Conservation (phyloP, 2,797 vertebrate genomes). For the Bovichtus variegatus region DNA sequence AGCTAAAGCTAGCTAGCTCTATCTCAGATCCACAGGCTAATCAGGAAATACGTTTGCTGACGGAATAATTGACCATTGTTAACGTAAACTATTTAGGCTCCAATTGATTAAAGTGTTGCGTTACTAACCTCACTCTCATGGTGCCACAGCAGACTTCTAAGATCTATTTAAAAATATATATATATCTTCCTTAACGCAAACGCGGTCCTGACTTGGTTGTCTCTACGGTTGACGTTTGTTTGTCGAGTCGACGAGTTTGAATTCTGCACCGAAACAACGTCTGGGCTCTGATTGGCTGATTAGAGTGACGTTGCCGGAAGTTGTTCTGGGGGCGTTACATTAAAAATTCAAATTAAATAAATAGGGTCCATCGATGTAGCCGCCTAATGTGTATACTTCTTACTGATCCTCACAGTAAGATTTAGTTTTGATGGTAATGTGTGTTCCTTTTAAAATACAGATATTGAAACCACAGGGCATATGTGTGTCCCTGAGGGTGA, state of each 20-base stretch:
- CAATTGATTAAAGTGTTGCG: background rate
- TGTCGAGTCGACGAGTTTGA: conserved; percentile 57
- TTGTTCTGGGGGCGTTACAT: background rate
- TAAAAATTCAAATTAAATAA: too few relatives aligned
- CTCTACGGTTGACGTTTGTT: conserved; percentile 9
- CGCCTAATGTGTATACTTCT: too few relatives aligned
- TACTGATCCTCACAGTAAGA: too few relatives aligned
- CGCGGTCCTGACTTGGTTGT: background rate
- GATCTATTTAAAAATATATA: background rate
- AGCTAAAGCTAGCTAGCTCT: conserved; percentile 15
- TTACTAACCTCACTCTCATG: conserved; percentile 85
- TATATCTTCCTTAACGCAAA: background rate
- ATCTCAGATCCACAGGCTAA: conserved; percentile 10
- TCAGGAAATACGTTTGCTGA: background rate
- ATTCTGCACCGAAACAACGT: conserved; percentile 58
- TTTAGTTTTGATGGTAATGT: background rate
- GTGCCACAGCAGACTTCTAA: conserved; percentile 23
- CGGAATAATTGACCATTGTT: background rate
- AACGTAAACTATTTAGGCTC: background rate
- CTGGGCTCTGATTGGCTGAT: conserved; percentile 63
- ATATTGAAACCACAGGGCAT: background rate
- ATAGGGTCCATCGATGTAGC: too few relatives aligned
- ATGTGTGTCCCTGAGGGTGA: background rate
- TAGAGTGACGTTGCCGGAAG: conserved; percentile 29
- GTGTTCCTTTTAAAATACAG: background rate